Conservation (phyloP, 2,888 invertebrate genomes). For the Tetramorium bicarinatum region DNA sequence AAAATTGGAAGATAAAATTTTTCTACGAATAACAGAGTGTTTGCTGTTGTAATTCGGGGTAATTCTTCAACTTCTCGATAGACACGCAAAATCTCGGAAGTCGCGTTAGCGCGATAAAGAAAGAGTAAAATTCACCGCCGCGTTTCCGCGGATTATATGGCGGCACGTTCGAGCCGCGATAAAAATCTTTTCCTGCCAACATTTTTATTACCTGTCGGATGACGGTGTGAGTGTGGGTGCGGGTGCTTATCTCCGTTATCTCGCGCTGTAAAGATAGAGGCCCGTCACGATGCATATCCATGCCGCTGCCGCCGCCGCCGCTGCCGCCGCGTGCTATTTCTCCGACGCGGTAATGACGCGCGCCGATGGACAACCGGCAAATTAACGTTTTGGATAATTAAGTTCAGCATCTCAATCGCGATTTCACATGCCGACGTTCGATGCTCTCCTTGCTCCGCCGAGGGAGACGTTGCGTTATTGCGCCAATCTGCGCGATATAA, state of each 20-base stretch:
- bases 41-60: not conserved
- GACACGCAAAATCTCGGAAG: constrained; percentile 9
- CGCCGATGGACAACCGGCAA: constrained; percentile 40
- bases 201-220: constrained; percentile 33
- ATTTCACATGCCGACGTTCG: constrained; percentile 19
- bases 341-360: constrained; percentile 33
- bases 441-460: constrained; percentile 30
- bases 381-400: constrained; percentile 49
- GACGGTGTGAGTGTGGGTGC: not conserved
- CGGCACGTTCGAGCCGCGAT: constrained; percentile 35
- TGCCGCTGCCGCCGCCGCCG: constrained; percentile 7
- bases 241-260: constrained; percentile 51
- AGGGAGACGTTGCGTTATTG: constrained; percentile 24
- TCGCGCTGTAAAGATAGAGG: constrained; percentile 54
- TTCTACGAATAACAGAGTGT: not conserved
- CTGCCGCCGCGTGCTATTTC: not conserved
- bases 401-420: constrained; percentile 35
- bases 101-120: constrained; percentile 24
- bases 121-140: constrained; percentile 24
- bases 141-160: constrained; percentile 46
- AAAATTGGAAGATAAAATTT: not conserved
- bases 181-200: constrained; percentile 31
- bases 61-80: not conserved
- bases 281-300: constrained; percentile 34
- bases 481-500: not conserved